Percentiles rank a stretch among this genome's conserved stretches.
Conservation (phyloP, 2,888 invertebrate species). For the Euplagia quadripunctaria region DNA sequence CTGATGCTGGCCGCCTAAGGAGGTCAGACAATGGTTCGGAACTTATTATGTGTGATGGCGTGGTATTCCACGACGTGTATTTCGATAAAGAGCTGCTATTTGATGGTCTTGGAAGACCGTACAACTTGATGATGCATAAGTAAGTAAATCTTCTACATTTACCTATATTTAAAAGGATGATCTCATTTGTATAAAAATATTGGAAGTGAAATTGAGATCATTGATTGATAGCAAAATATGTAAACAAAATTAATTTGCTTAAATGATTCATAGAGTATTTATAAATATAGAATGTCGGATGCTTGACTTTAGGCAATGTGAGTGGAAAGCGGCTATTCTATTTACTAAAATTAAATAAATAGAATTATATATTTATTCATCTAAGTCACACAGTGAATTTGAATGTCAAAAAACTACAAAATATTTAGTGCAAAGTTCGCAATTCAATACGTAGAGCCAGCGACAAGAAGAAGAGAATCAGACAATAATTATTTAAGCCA, state of each 20-base stretch:
- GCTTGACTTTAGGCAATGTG: too few relatives aligned
- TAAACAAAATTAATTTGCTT: too few relatives aligned
- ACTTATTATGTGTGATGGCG: conserved; percentile 67
- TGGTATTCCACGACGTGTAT: conserved; percentile 72
- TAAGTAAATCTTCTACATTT: conserved; percentile 34
- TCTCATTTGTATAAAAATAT: neutral
- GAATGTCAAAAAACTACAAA: neutral
- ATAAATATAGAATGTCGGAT: too few relatives aligned
- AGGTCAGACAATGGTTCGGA: conserved; percentile 19
- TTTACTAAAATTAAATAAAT: neutral
- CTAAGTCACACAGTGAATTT: neutral
- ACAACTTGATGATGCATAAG: conserved; percentile 74
- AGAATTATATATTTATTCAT: neutral
- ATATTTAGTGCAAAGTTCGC: neutral
- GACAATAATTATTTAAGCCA: too few relatives aligned
- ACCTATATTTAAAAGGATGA: neutral
- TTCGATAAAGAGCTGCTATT: conserved; percentile 68
- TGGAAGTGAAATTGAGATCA: neutral
- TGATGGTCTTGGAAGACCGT: conserved; percentile 65
- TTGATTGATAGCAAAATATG: neutral
- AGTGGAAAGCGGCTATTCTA: neutral
- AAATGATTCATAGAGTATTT: too few relatives aligned
- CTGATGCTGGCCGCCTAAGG: neutral
- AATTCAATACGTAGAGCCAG: too few relatives aligned
- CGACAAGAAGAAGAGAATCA: too few relatives aligned